Base-by-base conservation (phyloP, 2,888 invertebrate genomes). In the Heliconius ismenius region DNA sequence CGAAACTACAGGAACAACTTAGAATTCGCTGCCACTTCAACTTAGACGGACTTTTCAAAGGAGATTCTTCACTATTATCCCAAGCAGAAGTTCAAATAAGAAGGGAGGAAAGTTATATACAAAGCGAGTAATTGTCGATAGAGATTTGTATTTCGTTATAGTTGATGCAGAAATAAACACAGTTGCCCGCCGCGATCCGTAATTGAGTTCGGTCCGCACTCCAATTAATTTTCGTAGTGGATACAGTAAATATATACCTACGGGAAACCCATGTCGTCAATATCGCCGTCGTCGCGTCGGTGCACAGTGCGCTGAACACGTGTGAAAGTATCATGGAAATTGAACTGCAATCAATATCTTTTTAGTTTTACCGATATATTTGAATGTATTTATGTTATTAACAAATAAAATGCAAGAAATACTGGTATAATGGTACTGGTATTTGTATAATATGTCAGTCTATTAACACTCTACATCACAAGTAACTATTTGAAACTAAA, bases 91-190 rank as follows among this genome's bases (percentile, higher is more conserved):
- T 75, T 79, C 80, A 81, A 83, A 83, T 81, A 82, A 82, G 78
- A 79, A 83, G 77, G 74, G 73, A 49, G 43, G 74, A 54, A 68
- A 68, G 36, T 65, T 2, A 68, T 80, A 80, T 78, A 81, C 79
- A 82, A 81, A 83, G 81, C 79, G 80, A 80, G 85, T 89, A 90
- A 89, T 89, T 88, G 88, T 86, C 85, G 86, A 82, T 82, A 84
- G 82, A 84, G 81, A 83, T 82, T 83, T 83, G 83, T 84, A 86
- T 84, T 82, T 82, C 83, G 82, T 82, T 77, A 28, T 82, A 83
- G 83, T 85, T 85, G 84, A 83, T 80, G 87, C 85, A 86, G 86
- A 87, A 87, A 86, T 85, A 87, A 86, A 86, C 83, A 83, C 79
- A 83, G 81, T 83, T 84, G 81, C 81, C 84, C 84, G 81, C 79